Conservation (phyloP, 2,888 invertebrate species). For the Torymus tubicola region DNA sequence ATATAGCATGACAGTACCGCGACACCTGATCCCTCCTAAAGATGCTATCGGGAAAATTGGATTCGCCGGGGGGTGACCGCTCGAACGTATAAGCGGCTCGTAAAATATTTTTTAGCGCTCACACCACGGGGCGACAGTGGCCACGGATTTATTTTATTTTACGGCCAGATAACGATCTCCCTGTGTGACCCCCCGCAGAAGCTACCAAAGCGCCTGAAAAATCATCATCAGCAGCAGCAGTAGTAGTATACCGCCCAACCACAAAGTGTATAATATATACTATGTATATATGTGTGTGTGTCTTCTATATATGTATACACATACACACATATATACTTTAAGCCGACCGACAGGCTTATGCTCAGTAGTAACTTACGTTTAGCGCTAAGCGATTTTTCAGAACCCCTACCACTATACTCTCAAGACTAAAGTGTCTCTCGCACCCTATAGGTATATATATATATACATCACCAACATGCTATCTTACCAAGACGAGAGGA, state of each 20-base stretch:
- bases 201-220: conserved; percentile 25
- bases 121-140: conserved; percentile 60
- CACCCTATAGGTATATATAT: background rate
- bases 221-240: too few species aligned
- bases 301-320: too few species aligned
- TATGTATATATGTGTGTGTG: too few species aligned
- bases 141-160: conserved; percentile 74
- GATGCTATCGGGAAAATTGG: conserved; percentile 76
- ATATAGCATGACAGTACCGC: conserved; percentile 28
- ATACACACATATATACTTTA: background rate
- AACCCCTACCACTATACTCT: background rate
- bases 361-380: conserved; percentile 56
- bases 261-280: too few species aligned
- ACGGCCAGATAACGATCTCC: conserved; percentile 72
- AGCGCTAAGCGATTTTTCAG: conserved; percentile 44
- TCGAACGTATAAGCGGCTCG: conserved; percentile 76
- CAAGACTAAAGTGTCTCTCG: background rate
- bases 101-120: conserved; percentile 75
- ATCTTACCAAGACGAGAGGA: conserved; percentile 22
- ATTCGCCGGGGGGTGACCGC: conserved; percentile 75
- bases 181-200: background rate
- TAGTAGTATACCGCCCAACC: too few species aligned
- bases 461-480: conserved; percentile 42
- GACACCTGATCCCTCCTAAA: conserved; percentile 75
- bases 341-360: conserved; percentile 48